These are phyloP conservation scores for Dryocosmus kuriphilus DNA, from an alignment of 2,888 invertebrate species.

Conservation along the genomic window DNA sequence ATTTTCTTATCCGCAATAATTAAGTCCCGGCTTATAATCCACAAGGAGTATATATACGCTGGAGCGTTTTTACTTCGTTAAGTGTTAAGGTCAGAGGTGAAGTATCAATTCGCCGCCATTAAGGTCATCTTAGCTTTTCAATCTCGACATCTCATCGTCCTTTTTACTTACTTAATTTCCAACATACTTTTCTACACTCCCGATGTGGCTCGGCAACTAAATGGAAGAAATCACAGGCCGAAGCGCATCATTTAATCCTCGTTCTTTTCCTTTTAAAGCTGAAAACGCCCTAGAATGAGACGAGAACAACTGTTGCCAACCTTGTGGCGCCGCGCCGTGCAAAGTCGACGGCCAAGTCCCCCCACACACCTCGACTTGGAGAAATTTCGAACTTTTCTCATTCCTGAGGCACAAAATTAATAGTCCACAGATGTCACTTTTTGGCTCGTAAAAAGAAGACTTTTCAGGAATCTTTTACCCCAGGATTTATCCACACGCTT, in stretches of 20 bases:
- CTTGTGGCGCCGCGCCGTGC: not conserved
- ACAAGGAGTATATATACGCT: not conserved
- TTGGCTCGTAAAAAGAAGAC: not conserved
- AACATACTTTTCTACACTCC: conserved; percentile 50
- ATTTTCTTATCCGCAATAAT: not conserved
- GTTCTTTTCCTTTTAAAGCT: conserved; percentile 43
- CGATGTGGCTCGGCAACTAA: conserved; percentile 52
- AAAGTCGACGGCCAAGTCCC: too few relatives aligned
- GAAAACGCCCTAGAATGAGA: conserved; percentile 41
- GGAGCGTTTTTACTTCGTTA: not conserved
- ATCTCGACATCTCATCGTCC: conserved; percentile 48
- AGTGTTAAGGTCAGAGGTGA: not conserved
- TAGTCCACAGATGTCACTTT: conserved; percentile 5
- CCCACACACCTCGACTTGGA: not conserved
- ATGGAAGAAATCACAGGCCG: conserved; percentile 55
- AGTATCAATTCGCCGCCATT: conserved; percentile 5
- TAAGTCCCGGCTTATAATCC: not conserved
- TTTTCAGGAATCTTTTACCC: not conserved
- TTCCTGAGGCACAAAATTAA: conserved; percentile 5
- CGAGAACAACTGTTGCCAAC: conserved; percentile 21
- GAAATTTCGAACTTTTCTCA: conserved; percentile 13
- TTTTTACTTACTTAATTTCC: conserved; percentile 60
- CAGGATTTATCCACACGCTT: not conserved
- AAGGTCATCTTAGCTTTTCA: conserved; percentile 48
- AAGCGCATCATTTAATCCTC: conserved; percentile 54